These are phyloP conservation scores for Drosophila neonasuta DNA, from an alignment of 2,888 invertebrate genomes.

Conservation along the genomic window DNA sequence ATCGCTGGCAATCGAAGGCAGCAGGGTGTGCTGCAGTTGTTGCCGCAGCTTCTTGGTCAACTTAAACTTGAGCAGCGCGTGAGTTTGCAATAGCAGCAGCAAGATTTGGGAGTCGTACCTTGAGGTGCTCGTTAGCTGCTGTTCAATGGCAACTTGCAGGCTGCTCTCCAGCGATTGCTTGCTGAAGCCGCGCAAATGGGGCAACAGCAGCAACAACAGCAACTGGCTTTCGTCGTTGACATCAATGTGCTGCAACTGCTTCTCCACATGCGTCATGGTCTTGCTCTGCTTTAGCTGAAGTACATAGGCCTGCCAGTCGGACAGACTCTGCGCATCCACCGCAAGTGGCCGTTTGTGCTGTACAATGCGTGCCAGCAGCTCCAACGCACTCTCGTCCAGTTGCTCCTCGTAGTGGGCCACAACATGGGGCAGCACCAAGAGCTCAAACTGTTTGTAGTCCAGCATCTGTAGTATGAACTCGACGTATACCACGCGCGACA, in stretches of 20 bases:
- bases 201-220: constrained; percentile 69
- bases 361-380: constrained; percentile 86
- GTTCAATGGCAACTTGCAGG: constrained; percentile 30
- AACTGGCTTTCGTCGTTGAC: constrained; percentile 81
- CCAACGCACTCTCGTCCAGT: constrained; percentile 84
- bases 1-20: constrained; percentile 63
- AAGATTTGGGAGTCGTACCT: constrained; percentile 25
- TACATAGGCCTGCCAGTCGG: constrained; percentile 87
- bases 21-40: constrained; percentile 40
- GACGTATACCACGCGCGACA: constrained; percentile 84
- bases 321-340: constrained; percentile 85
- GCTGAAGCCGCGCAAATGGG: constrained; percentile 75
- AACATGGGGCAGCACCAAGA: constrained; percentile 87
- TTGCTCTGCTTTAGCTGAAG: constrained; percentile 83
- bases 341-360: constrained; percentile 86
- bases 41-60: constrained; percentile 30
- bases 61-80: constrained; percentile 49
- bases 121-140: constrained; percentile 13
- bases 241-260: constrained; percentile 48
- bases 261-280: constrained; percentile 61
- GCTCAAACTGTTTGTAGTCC: constrained; percentile 87
- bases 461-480: constrained; percentile 87
- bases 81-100: constrained; percentile 58
- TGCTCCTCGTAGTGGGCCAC: constrained; percentile 84
- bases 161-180: constrained; percentile 41